Percentiles rank a stretch among this genome's conserved stretches.
Conservation (phyloP, 2,113 vertebrate genomes). For the Sarotherodon lohbergeri region DNA sequence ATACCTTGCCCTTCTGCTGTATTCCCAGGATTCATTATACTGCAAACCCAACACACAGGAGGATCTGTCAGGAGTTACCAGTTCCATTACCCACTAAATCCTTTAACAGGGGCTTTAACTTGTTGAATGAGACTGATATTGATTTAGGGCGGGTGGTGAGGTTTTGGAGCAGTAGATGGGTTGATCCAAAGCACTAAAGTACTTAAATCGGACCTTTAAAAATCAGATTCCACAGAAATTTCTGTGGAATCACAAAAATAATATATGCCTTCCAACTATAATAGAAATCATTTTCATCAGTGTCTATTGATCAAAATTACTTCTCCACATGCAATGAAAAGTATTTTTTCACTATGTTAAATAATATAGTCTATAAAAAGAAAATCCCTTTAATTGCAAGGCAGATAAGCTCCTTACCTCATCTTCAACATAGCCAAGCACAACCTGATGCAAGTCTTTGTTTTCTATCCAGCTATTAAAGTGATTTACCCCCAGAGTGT, state of each 20-base stretch:
- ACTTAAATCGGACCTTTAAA: conserved; percentile 3
- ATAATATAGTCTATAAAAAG: conserved; percentile 1
- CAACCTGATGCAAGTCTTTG: conserved; percentile 9
- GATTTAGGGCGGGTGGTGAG: conserved; percentile 49
- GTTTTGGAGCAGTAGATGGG: conserved; percentile 13
- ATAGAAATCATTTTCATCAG: not conserved
- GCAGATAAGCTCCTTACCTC: conserved; percentile 40
- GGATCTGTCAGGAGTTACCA: conserved; percentile 61
- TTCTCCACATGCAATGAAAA: not conserved
- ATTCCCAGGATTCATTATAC: conserved; percentile 66
- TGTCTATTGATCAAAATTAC: conserved; percentile 7
- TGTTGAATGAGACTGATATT: conserved; percentile 66
- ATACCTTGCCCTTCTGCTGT: conserved; percentile 62
- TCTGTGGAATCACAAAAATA: not conserved
- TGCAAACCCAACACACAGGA: conserved; percentile 35
- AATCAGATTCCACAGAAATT: conserved; percentile 7
- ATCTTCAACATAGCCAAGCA: not conserved
- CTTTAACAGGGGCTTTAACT: conserved; percentile 61
- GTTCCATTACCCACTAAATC: conserved; percentile 62
- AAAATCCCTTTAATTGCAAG: conserved; percentile 31
- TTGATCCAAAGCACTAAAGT: conserved; percentile 23
- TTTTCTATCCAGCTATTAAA: conserved; percentile 22
- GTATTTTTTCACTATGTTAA: conserved; percentile 6
- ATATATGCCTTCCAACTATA: not conserved
- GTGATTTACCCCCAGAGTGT: conserved; percentile 13